Percentiles rank a stretch among this genome's conserved stretches.
Evolutionary conservation across 2,797 vertebrate species (phyloP).

Genomic region (Cyprinella venusta): DNA sequence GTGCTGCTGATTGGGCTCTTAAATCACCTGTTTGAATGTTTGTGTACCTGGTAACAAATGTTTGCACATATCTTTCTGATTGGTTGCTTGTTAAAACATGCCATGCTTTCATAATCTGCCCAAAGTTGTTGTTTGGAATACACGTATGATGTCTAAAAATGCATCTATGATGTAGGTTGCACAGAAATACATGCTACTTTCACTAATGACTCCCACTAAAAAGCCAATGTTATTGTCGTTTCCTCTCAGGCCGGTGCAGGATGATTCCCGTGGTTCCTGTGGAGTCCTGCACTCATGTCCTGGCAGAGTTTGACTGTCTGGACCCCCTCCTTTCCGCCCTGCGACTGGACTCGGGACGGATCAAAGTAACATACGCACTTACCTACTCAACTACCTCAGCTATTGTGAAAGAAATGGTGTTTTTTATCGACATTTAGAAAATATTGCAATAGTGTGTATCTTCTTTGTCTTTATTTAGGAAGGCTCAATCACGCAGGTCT

Average conservation of each 20-base stretch:
- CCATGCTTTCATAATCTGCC: neutral
- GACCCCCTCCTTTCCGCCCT: slow-evolving; percentile 90
- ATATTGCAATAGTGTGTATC: no score
- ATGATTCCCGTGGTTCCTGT: slow-evolving; percentile 78
- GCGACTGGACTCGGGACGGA: slow-evolving; percentile 90
- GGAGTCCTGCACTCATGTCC: slow-evolving; percentile 83
- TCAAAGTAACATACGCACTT: slow-evolving; percentile 81
- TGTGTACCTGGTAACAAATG: neutral
- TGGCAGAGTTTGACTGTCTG: slow-evolving; percentile 92
- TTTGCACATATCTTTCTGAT: neutral
- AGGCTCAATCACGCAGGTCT: slow-evolving; percentile 86
- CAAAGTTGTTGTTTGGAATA: neutral
- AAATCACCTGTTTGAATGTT: neutral
- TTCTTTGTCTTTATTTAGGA: slow-evolving; percentile 77
- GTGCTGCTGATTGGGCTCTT: neutral
- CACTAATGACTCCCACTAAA: neutral
- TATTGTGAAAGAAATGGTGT: neutral
- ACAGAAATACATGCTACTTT: neutral
- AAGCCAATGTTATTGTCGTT: neutral
- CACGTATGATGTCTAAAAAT: neutral
- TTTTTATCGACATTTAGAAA: no score
- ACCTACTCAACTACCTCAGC: neutral
- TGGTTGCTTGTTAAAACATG: neutral
- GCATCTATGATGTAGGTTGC: neutral
- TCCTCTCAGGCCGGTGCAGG: slow-evolving; percentile 46